Conservation (phyloP, 1,140 invertebrate genomes). For the Trichoplusia ni region DNA sequence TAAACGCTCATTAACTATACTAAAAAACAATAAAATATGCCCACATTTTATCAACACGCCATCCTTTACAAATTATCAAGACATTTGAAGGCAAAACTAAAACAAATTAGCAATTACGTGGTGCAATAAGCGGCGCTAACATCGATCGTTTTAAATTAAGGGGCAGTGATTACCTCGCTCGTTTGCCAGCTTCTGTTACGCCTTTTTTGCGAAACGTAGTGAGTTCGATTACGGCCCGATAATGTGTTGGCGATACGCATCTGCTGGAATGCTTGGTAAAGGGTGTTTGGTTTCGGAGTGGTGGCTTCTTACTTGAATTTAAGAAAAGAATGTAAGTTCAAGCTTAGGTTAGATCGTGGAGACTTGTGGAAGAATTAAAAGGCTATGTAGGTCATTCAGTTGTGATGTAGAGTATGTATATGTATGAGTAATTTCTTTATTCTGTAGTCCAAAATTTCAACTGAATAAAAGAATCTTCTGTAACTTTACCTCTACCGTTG, state of each 20-base stretch:
- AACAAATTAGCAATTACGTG: constrained; percentile 68
- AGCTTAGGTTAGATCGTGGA: background rate
- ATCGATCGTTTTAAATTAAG: constrained; percentile 63
- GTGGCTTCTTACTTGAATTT: background rate
- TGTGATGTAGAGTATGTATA: no score
- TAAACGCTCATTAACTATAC: no score
- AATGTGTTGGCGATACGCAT: constrained; percentile 66
- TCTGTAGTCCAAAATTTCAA: no score
- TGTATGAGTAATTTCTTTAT: no score
- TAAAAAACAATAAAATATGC: no score
- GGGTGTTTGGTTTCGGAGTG: constrained; percentile 34
- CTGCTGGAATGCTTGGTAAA: constrained; percentile 47
- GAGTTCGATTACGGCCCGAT: constrained; percentile 65
- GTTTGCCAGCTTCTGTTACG: constrained; percentile 71
- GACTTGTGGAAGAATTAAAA: background rate
- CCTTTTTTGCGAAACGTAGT: constrained; percentile 63
- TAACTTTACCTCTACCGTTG: no score
- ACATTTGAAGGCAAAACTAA: constrained; percentile 19
- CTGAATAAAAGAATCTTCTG: no score
- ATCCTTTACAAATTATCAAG: no score
- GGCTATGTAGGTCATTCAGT: no score
- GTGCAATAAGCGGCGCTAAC: constrained; percentile 44
- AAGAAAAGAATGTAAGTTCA: background rate
- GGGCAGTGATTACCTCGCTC: constrained; percentile 64
- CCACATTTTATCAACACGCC: no score